Evolutionary conservation across 2,797 vertebrate species (phyloP).

Genomic region (Crax fasciolata): DNA sequence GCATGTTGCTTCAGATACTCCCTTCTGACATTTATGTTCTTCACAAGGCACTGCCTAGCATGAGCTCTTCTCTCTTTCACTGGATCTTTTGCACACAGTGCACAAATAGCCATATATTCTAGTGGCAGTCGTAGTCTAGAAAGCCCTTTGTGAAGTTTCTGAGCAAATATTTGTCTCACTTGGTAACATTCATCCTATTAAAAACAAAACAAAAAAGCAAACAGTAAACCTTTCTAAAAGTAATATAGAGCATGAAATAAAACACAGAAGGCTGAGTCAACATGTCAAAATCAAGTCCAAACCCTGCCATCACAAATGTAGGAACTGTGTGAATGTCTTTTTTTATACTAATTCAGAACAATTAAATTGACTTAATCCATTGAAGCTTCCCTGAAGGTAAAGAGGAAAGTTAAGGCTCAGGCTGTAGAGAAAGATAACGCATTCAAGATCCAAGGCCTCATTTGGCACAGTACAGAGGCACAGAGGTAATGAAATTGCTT

Average conservation of each 20-base stretch:
- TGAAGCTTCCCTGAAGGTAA: neutral
- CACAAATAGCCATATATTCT: slow-evolving; percentile 98
- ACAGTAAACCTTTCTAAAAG: slow-evolving; percentile 1
- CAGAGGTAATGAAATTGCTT: neutral
- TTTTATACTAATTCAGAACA: neutral
- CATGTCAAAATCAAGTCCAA: neutral
- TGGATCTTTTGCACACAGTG: slow-evolving; percentile 96
- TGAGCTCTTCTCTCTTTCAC: slow-evolving; percentile 97
- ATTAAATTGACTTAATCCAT: neutral
- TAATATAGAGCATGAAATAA: neutral
- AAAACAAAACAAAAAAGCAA: slow-evolving; percentile 35
- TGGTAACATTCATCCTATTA: slow-evolving; percentile 96
- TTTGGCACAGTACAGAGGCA: neutral
- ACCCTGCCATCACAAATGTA: neutral
- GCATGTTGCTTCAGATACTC: slow-evolving; percentile 99
- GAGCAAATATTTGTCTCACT: slow-evolving; percentile 96
- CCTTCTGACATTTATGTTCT: slow-evolving; percentile 96
- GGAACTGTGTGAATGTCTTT: neutral
- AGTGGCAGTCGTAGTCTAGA: slow-evolving; percentile 94
- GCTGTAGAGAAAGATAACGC: neutral
- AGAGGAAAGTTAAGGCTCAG: neutral
- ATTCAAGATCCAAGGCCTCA: neutral
- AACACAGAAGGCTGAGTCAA: neutral
- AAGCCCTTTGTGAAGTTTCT: slow-evolving; percentile 97
- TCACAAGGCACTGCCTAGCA: slow-evolving; percentile 96